Percentiles rank a stretch among this genome's conserved stretches.
Conservation (phyloP, 2,888 invertebrate species). For the Synergus japonicus region DNA sequence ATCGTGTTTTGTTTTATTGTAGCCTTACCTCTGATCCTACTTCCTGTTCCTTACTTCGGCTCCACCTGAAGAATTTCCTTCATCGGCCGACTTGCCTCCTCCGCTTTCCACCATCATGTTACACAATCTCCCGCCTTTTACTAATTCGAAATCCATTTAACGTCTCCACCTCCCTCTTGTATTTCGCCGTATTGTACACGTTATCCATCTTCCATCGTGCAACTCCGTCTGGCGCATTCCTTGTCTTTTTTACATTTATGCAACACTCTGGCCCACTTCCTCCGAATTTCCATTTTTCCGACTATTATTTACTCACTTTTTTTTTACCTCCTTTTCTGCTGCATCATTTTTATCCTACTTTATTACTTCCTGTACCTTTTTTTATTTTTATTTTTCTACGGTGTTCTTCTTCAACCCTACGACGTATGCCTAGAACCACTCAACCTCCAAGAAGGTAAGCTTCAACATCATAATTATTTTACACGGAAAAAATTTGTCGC, state of each 20-base stretch:
- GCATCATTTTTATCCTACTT: neutral
- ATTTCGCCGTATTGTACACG: constrained; percentile 50
- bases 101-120: constrained; percentile 48
- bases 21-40: constrained; percentile 65
- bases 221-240: constrained; percentile 51
- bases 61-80: constrained; percentile 45
- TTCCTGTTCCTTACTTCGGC: constrained; percentile 53
- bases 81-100: constrained; percentile 13
- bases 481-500: too few species aligned
- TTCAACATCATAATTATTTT: constrained; percentile 30
- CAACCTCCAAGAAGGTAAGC: constrained; percentile 62
- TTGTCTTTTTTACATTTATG: constrained; percentile 42
- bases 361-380: constrained; percentile 28
- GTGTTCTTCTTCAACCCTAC: constrained; percentile 56
- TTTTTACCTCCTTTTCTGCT: neutral
- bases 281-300: constrained; percentile 49
- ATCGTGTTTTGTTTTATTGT: constrained; percentile 77
- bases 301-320: constrained; percentile 42
- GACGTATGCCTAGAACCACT: constrained; percentile 55
- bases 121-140: constrained; percentile 50
- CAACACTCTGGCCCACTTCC: constrained; percentile 49
- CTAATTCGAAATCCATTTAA: constrained; percentile 41
- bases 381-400: constrained; percentile 51
- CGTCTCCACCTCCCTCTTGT: constrained; percentile 44
- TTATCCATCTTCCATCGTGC: constrained; percentile 56